Evolutionary conservation across 1,140 invertebrate genomes (phyloP).

Genomic region (Uloborus diversus): DNA sequence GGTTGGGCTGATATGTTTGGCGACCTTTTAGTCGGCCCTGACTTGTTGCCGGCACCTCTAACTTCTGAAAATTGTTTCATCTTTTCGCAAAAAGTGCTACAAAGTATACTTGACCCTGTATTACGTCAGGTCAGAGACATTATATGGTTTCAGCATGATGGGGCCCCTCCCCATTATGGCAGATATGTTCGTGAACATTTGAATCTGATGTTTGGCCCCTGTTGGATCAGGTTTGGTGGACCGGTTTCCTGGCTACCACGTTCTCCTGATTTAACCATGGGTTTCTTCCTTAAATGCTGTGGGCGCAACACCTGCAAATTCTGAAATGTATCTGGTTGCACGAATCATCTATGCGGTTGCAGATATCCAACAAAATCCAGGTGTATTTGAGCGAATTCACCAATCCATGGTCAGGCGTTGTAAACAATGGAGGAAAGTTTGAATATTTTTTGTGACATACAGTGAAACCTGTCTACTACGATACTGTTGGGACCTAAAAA

Average conservation of each 20-base stretch:
- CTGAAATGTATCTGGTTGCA: conserved; percentile 23
- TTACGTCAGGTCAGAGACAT: background rate
- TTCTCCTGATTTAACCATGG: conserved; percentile 1
- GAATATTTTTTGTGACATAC: background rate
- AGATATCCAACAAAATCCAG: background rate
- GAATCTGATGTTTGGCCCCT: background rate
- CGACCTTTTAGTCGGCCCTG: background rate
- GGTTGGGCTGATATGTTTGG: too few species aligned
- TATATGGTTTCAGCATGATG: conserved; percentile 21
- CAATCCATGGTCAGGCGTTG: background rate
- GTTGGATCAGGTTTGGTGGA: background rate
- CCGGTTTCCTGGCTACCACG: background rate
- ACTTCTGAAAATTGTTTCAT: background rate
- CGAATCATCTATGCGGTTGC: background rate
- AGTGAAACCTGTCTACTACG: background rate
- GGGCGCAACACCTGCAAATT: background rate
- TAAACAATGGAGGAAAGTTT: conserved; percentile 13
- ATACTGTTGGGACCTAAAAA: background rate
- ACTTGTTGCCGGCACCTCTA: background rate
- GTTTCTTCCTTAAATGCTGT: background rate
- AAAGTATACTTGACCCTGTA: background rate
- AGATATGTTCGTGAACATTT: background rate
- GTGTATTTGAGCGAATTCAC: background rate
- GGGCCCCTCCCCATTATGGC: background rate
- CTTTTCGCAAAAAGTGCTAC: background rate